These are phyloP conservation scores for Cheilosia pagana DNA, from an alignment of 2,888 invertebrate species.

Conservation along the genomic window DNA sequence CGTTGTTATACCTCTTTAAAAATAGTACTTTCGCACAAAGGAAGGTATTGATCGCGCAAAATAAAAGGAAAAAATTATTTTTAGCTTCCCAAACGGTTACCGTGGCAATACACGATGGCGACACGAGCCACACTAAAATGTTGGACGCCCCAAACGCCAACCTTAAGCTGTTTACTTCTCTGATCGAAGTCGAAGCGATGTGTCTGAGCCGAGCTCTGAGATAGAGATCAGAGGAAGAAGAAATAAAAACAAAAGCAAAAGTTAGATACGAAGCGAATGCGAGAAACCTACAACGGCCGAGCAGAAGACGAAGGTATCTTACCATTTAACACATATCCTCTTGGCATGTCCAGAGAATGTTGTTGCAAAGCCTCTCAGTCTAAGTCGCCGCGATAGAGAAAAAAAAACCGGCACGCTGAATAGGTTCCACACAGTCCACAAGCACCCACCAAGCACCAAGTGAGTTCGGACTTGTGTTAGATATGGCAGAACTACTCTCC, in stretches of 20 bases:
- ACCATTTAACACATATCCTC: conserved; percentile 15
- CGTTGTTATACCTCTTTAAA: conserved; percentile 7
- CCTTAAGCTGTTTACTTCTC: conserved; percentile 65
- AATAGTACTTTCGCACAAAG: conserved; percentile 23
- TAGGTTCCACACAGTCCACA: conserved; percentile 70
- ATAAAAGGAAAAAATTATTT: conserved; percentile 21
- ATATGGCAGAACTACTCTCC: conserved; percentile 45
- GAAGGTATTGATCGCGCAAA: neutral
- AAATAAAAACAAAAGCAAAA: conserved; percentile 40
- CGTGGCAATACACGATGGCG: conserved; percentile 83
- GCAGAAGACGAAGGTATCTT: conserved; percentile 21
- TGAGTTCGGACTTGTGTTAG: conserved; percentile 50
- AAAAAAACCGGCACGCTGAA: conserved; percentile 37
- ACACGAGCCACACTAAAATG: conserved; percentile 83
- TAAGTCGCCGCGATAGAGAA: neutral
- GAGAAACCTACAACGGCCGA: conserved; percentile 1
- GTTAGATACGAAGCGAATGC: conserved; percentile 20
- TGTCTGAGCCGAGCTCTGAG: too few relatives aligned
- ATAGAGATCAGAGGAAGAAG: conserved; percentile 34
- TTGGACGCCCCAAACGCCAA: conserved; percentile 77
- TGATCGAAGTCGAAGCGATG: conserved; percentile 31
- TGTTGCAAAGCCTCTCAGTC: neutral
- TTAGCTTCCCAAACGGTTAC: conserved; percentile 63
- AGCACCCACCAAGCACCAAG: too few relatives aligned
- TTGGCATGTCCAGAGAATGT: conserved; percentile 21